phyloP scores from a whole-genome alignment of 2,797 vertebrate species.

The Onychomys leucogaster region DNA sequence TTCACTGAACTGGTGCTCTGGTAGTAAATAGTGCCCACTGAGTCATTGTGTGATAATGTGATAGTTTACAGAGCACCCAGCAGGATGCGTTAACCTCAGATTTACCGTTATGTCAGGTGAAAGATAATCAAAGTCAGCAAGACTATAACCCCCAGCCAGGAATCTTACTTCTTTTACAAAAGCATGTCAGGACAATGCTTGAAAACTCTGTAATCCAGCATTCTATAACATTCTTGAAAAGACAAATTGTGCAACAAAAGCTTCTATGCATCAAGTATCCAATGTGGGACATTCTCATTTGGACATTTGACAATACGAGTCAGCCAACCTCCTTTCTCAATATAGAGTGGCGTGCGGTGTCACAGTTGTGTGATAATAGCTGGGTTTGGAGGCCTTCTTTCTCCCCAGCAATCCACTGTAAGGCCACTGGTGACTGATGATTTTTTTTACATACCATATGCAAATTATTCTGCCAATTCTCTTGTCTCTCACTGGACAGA shows the following conservation, averaged over 20 bases:
- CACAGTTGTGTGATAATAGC: neutral
- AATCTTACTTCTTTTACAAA: neutral
- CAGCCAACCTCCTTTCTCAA: no score
- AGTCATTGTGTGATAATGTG: constrained; percentile 21
- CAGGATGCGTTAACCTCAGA: constrained; percentile 41
- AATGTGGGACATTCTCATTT: neutral
- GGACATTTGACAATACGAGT: neutral
- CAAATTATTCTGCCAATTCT: neutral
- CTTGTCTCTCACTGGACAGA: neutral
- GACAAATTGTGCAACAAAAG: neutral
- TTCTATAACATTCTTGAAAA: neutral
- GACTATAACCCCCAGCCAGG: neutral
- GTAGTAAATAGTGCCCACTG: constrained; percentile 44
- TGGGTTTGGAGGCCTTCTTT: neutral
- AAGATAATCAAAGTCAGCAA: constrained; percentile 67
- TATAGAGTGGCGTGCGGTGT: neutral
- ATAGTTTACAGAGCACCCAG: constrained; percentile 46
- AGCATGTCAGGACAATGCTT: neutral
- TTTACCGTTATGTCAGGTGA: neutral
- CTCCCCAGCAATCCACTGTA: neutral
- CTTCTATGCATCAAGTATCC: neutral
- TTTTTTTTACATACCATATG: neutral
- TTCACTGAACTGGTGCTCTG: neutral
- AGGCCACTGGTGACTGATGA: neutral
- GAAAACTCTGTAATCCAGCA: neutral